phyloP scores from a whole-genome alignment of 2,888 invertebrate genomes.

The Chironomus tentans region DNA sequence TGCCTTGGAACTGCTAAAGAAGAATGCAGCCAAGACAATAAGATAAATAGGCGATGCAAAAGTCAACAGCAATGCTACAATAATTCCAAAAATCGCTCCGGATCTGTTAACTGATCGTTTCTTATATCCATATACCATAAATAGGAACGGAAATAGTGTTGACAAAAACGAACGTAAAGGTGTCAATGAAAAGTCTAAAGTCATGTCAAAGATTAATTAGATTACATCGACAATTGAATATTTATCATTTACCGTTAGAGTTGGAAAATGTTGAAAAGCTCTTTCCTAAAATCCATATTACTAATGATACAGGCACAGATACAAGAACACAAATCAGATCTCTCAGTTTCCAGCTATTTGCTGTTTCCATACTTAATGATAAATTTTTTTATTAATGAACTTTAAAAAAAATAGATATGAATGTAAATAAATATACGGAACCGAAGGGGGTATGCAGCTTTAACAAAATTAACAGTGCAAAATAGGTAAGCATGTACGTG shows the following conservation, averaged over 20 bases:
- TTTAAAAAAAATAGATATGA: too few relatives aligned
- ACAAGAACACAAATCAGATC: neutral
- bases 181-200: slow-evolving; percentile 32
- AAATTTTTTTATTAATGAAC: too few relatives aligned
- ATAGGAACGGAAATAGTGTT: slow-evolving; percentile 53
- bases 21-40: slow-evolving; percentile 63
- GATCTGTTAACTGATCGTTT: slow-evolving; percentile 59
- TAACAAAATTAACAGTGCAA: too few relatives aligned
- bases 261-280: neutral
- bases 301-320: neutral
- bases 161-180: slow-evolving; percentile 59
- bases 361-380: too few relatives aligned
- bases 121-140: slow-evolving; percentile 58
- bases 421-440: too few relatives aligned
- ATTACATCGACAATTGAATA: neutral
- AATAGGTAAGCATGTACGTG: too few relatives aligned
- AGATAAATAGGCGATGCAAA: slow-evolving; percentile 70
- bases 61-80: slow-evolving; percentile 68
- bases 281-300: neutral
- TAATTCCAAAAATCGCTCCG: slow-evolving; percentile 60
- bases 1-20: slow-evolving; percentile 68
- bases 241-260: neutral
- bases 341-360: neutral
- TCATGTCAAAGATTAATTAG: neutral
- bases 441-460: too few relatives aligned